phyloP scores from a whole-genome alignment of 1,140 invertebrate species.

The Drosophila jambulina region DNA sequence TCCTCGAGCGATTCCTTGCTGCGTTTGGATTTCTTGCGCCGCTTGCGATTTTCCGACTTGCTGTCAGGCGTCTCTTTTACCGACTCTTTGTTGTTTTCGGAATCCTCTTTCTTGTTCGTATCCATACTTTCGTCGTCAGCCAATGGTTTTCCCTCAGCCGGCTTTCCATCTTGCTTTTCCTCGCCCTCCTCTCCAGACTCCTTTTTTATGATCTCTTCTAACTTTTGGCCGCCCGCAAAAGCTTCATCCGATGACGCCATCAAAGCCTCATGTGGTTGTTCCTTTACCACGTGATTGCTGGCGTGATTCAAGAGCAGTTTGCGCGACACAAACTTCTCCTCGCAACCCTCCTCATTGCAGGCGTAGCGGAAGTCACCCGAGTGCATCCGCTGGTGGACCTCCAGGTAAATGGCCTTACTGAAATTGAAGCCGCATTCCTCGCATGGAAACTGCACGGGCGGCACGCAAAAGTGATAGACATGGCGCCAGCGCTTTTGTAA shows the following conservation, averaged over 20 bases:
- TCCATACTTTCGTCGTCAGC: slow-evolving; percentile 6
- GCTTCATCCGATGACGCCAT: not conserved
- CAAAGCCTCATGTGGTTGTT: slow-evolving; percentile 23
- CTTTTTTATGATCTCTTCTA: slow-evolving; percentile 33
- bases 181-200: slow-evolving; percentile 5
- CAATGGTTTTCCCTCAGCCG: not conserved
- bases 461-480: slow-evolving; percentile 95
- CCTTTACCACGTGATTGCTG: slow-evolving; percentile 80
- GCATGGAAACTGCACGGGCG: slow-evolving; percentile 91
- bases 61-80: slow-evolving; percentile 21
- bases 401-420: slow-evolving; percentile 90
- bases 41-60: slow-evolving; percentile 67
- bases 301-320: slow-evolving; percentile 91
- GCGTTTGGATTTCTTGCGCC: slow-evolving; percentile 87
- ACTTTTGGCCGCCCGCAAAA: not conserved
- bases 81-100: slow-evolving; percentile 64
- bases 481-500: slow-evolving; percentile 95
- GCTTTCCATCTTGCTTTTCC: not conserved
- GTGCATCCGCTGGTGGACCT: slow-evolving; percentile 93
- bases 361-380: slow-evolving; percentile 89
- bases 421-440: slow-evolving; percentile 92
- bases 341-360: slow-evolving; percentile 89
- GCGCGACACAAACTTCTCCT: slow-evolving; percentile 92
- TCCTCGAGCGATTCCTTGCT: slow-evolving; percentile 86
- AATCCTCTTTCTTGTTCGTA: slow-evolving; percentile 10